Percentiles rank a stretch among this genome's conserved stretches.
These are phyloP conservation scores for Xenentodon cancila DNA, from an alignment of 2,797 vertebrate species.

Conservation along the genomic window DNA sequence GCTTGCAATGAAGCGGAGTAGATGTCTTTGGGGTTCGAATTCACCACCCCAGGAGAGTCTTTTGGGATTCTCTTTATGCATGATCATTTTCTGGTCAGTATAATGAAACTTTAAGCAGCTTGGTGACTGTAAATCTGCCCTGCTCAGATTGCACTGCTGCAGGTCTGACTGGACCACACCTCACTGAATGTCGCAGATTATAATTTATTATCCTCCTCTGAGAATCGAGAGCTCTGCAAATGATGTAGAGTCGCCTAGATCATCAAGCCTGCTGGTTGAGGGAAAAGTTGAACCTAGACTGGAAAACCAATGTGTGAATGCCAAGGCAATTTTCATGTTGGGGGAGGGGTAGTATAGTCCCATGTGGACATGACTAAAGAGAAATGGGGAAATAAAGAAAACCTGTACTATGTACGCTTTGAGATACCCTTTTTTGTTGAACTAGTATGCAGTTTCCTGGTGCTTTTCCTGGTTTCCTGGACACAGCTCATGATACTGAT, in stretches of 20 bases:
- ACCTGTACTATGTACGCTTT: too few relatives aligned
- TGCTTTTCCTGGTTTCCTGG: too few relatives aligned
- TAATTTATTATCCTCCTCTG: slow-evolving; percentile 50
- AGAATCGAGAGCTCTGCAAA: slow-evolving; percentile 43
- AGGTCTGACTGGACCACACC: slow-evolving; percentile 48
- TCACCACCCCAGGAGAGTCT: slow-evolving; percentile 42
- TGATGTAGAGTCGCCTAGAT: slow-evolving; percentile 22
- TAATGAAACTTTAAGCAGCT: slow-evolving; percentile 72
- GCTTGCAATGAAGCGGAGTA: slow-evolving; percentile 48
- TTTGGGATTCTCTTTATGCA: slow-evolving; percentile 40
- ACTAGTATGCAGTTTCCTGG: too few relatives aligned
- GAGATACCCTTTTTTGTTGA: too few relatives aligned
- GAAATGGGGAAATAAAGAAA: too few relatives aligned
- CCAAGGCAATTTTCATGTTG: not conserved
- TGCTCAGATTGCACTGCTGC: slow-evolving; percentile 54
- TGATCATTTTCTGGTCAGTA: slow-evolving; percentile 56
- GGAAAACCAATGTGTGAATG: slow-evolving; percentile 5
- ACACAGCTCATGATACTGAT: too few relatives aligned
- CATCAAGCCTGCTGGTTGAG: slow-evolving; percentile 15
- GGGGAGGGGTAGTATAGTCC: not conserved
- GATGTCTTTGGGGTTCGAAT: slow-evolving; percentile 54
- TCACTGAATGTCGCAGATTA: slow-evolving; percentile 64
- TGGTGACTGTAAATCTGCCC: slow-evolving; percentile 68
- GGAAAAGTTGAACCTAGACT: slow-evolving; percentile 21
- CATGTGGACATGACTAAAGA: not conserved